Evolutionary conservation across 2,797 vertebrate species (phyloP), one percentile per base, ranked within the genome.

Genomic region (Echiichthys vipera): DNA sequence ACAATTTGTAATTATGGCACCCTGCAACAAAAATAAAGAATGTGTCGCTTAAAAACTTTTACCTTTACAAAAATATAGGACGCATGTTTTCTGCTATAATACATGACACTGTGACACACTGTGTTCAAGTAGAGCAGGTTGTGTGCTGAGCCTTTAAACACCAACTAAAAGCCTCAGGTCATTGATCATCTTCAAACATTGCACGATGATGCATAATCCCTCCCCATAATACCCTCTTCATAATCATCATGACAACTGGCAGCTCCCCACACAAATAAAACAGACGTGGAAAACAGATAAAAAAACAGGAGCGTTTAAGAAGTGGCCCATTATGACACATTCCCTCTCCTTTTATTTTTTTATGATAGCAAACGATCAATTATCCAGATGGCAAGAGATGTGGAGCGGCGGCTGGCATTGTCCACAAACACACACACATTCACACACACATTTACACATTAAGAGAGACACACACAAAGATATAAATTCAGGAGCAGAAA

Each of bases 371-470:
- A 91, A 92, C 54, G 86, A 93, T 94, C 90, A 92, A 84, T 94
- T 94, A 93, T 91, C 94, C 93, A 95, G 93, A 94, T 94, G 94
- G 93, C 88, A 59, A 55, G 76, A 59, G 81, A 84, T 68, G 68
- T 53, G 70, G 71, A 78, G 69, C 78, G 83, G 71, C 46, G 58
- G 73, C 67, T 77, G 72, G 71, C 73, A 58, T 55, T 77, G 58
- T 77, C 67, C 68, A 37, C 66, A 65, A 40, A 77, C 54, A 64
- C 50, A 53, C 40, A 58, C 49, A 17, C 39, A 27, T 25, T 11
- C 45, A 39, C 45, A 65, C 49, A 34, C 45, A 56, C 34, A 5
- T 36, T 36, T 36, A 36, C 69, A 80, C 78, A 76, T 64, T 78
- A 46, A 40, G 43, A 65, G 56, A 61, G n/a, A 74, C 64, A 55